A percentile compares a stretch with the other conserved stretches of the same genome.
Evolutionary conservation across 2,113 vertebrate species (phyloP).

Genomic region (Prinia subflava): DNA sequence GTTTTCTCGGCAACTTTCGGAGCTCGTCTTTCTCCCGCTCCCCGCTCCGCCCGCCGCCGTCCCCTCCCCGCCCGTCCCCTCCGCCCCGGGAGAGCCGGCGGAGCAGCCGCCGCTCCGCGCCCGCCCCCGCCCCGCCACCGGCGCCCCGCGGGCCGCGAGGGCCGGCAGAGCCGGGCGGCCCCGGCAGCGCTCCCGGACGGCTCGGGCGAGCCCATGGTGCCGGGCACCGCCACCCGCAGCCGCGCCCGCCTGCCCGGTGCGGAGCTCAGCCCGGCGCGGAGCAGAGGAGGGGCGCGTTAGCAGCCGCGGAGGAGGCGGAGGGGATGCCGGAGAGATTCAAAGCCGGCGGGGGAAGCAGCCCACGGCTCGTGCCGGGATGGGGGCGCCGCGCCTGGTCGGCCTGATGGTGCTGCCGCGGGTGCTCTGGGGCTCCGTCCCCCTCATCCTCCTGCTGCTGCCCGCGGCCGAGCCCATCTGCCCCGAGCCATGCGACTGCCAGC

Average conservation of each 20-base stretch:
- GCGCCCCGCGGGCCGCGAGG: background rate
- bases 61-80: background rate
- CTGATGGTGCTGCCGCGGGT: conserved; percentile 62
- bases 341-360: conserved; percentile 57
- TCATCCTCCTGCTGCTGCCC: conserved; percentile 66
- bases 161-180: background rate
- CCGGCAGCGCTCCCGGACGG: background rate
- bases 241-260: background rate
- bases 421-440: conserved; percentile 38
- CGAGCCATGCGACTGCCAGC: conserved; percentile 90
- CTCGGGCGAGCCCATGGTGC: background rate
- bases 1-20: conserved; percentile 38
- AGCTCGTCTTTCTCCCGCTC: conserved; percentile 21
- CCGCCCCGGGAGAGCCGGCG: too few relatives aligned
- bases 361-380: conserved; percentile 70
- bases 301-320: conserved; percentile 29
- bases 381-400: conserved; percentile 53
- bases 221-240: background rate
- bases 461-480: conserved; percentile 78
- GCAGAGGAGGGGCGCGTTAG: conserved; percentile 30
- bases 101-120: too few relatives aligned
- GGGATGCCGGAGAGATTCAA: conserved; percentile 73
- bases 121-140: background rate
- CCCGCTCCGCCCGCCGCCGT: background rate
- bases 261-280: background rate